Base-by-base conservation (phyloP, 1,140 invertebrate species). In the Solenopsis invicta region DNA sequence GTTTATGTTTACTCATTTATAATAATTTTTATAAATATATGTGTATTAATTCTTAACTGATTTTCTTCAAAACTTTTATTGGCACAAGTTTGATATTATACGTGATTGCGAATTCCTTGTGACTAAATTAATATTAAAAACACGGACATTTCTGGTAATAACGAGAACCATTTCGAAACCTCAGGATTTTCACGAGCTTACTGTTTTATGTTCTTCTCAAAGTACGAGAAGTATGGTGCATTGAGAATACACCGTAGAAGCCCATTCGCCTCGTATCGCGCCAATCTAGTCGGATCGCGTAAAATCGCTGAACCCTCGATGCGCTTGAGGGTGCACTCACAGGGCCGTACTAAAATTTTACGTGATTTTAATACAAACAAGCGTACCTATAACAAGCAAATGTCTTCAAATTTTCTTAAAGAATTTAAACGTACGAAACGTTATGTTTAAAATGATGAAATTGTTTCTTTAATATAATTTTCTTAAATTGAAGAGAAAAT, bases 251-350 rank as follows among this genome's bases (percentile, higher is more conserved):
- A 10, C 12, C n/a, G 29, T 67, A 18, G 48, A 4, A 67, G 45
- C 45, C n/a, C n/a, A 41, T 69, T 81, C 50, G 21, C 48, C 37
- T 71, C 10, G 21, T 45, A 82, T 82, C 52, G 41, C 24, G 37
- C 52, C 77, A 74, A 74, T 72, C 52, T 80, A 67, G 54, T 62
- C 16, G 75, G 34, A 80, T 78, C 61, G 61, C 76, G 9, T 69
- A 54, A 69, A 80, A 80, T 67, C n/a, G 13, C 62, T 80, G 48
- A 67, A 80, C 34, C 10, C 48, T 80, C 34, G 9, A 50, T 64
- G 41, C 45, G 24, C 16, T 48, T 59, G 16, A 78, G 24, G 45
- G 34, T 80, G 21, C 34, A 69, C n/a, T 37, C 48, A 41, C 18
- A 29, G 24, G 18, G 13, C 4, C 34, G 48, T 9, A 24, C 3